Percentiles rank a stretch among this genome's conserved stretches.
These are phyloP conservation scores for Tachina grossa DNA, from an alignment of 2,888 invertebrate species.

Conservation along the genomic window DNA sequence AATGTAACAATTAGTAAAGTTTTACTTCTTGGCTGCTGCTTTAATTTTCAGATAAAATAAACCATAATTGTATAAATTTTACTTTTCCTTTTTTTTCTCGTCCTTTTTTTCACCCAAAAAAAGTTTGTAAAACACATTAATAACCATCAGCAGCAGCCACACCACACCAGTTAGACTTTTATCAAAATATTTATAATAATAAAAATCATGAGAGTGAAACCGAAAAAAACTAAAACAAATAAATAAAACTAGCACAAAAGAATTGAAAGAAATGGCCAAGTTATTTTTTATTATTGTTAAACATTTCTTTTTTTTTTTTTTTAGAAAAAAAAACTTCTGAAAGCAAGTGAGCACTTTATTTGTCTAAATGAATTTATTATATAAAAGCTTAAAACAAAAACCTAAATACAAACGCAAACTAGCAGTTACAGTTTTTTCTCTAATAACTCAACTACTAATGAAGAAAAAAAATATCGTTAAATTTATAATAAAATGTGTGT, in stretches of 20 bases:
- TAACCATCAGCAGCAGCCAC: constrained; percentile 39
- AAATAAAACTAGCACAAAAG: constrained; percentile 46
- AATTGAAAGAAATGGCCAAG: neutral
- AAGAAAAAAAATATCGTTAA: neutral
- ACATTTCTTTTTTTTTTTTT: no score
- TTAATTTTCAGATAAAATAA: constrained; percentile 11
- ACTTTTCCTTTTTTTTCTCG: neutral
- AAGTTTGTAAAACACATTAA: constrained; percentile 58
- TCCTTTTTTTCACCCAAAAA: neutral
- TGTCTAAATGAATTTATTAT: constrained; percentile 69
- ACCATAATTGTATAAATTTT: constrained; percentile 45
- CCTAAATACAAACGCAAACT: neutral
- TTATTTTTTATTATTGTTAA: neutral
- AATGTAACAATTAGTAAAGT: constrained; percentile 30
- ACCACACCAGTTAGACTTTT: constrained; percentile 7
- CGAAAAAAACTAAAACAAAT: constrained; percentile 50
- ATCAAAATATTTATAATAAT: constrained; percentile 43
- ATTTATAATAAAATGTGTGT: constrained; percentile 14
- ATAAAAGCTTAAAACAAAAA: neutral
- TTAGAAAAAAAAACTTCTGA: constrained; percentile 11
- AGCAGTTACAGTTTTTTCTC: constrained; percentile 4
- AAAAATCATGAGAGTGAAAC: constrained; percentile 43
- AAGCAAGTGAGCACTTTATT: constrained; percentile 67
- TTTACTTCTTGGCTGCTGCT: neutral
- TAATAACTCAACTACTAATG: neutral